phyloP scores from a whole-genome alignment of 1,140 invertebrate species.

The Coelopa frigida region DNA sequence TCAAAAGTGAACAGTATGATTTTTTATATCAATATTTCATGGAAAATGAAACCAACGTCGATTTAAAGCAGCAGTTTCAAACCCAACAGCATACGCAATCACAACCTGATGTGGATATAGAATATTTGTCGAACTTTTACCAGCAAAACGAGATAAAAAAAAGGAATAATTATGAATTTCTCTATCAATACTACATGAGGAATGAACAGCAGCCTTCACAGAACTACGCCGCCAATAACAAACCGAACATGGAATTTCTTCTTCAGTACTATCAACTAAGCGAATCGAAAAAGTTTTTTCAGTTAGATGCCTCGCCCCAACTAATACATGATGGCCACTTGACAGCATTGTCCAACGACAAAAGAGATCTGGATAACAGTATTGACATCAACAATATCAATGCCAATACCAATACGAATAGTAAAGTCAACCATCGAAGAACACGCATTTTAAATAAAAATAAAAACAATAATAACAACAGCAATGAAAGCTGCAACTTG shows the following conservation, averaged over 20 bases:
- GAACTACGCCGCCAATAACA: conserved; percentile 18
- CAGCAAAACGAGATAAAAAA: conserved; percentile 38
- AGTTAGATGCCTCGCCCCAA: conserved; percentile 43
- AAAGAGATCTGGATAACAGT: background rate
- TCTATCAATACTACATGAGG: conserved; percentile 36
- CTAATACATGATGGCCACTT: conserved; percentile 27
- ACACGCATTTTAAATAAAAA: no score
- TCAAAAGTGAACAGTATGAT: conserved; percentile 28
- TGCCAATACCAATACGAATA: background rate
- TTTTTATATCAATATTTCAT: conserved; percentile 39
- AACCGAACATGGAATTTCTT: conserved; percentile 37
- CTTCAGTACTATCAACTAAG: conserved; percentile 41
- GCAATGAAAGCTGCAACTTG: background rate
- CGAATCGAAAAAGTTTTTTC: conserved; percentile 45
- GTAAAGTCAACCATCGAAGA: no score
- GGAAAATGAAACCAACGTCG: conserved; percentile 29
- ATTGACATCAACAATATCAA: background rate
- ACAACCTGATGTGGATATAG: conserved; percentile 25
- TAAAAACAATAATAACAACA: background rate
- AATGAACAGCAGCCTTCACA: conserved; percentile 16
- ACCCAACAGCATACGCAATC: conserved; percentile 23
- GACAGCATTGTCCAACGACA: background rate
- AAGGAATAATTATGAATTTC: conserved; percentile 35
- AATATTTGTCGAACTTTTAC: conserved; percentile 36
- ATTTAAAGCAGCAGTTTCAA: conserved; percentile 31